phyloP scores from a whole-genome alignment of 2,888 invertebrate species.

The Cremastinae sp. region DNA sequence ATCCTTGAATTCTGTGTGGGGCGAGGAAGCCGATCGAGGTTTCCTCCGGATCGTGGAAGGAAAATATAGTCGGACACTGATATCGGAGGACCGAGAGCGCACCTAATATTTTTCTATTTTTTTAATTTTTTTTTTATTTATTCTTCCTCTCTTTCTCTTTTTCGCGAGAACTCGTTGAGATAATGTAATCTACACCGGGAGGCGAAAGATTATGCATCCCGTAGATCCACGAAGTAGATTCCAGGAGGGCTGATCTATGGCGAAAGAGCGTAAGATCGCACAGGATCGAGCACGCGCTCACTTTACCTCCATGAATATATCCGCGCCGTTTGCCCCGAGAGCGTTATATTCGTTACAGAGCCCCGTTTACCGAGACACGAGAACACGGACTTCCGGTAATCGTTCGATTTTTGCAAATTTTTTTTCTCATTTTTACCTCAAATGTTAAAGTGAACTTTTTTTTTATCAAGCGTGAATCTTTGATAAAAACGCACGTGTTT shows the following conservation, averaged over 20 bases:
- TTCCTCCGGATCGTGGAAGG: too few species aligned
- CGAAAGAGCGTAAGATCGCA: conserved; percentile 47
- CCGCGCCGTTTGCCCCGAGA: background rate
- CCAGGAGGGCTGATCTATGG: conserved; percentile 68
- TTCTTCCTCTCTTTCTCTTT: conserved; percentile 3
- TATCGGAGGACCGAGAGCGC: background rate
- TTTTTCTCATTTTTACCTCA: conserved; percentile 12
- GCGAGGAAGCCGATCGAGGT: too few species aligned
- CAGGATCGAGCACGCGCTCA: conserved; percentile 48
- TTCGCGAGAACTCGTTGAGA: conserved; percentile 55
- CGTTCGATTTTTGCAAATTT: background rate
- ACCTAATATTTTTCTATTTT: conserved; percentile 7
- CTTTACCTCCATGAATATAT: conserved; percentile 17
- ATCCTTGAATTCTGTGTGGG: too few species aligned
- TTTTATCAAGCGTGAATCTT: too few species aligned
- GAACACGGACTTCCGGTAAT: conserved; percentile 40
- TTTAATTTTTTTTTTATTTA: background rate
- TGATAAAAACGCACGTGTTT: too few species aligned
- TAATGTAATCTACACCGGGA: conserved; percentile 71
- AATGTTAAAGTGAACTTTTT: too few species aligned
- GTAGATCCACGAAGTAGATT: conserved; percentile 75
- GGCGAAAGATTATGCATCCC: conserved; percentile 72
- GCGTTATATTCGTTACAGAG: conserved; percentile 10
- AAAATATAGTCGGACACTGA: too few species aligned
- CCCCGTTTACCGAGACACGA: conserved; percentile 16